These are phyloP conservation scores for Parapsyche elsis DNA, from an alignment of 1,140 invertebrate species.

Conservation along the genomic window DNA sequence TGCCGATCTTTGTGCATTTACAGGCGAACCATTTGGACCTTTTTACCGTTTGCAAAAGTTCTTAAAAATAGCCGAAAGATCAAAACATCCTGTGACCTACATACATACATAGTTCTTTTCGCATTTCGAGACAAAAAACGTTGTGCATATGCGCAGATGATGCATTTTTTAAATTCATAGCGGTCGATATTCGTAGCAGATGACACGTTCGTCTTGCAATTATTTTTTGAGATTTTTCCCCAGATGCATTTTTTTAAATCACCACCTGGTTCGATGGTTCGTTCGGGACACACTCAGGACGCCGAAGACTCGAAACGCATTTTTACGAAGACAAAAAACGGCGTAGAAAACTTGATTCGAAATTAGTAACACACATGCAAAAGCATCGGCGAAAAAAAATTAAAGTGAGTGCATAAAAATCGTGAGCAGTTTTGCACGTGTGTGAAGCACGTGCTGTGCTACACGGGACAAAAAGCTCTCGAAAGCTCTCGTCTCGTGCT, in stretches of 20 bases:
- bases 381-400: background rate
- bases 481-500: background rate
- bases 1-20: slow-evolving; percentile 3
- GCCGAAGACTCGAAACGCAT: background rate
- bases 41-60: slow-evolving; percentile 20
- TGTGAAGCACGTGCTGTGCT: background rate
- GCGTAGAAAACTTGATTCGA: background rate
- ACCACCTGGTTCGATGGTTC: slow-evolving; percentile 33
- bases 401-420: background rate
- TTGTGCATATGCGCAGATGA: slow-evolving; percentile 43
- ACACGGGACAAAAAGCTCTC: slow-evolving; percentile 8
- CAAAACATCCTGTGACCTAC: slow-evolving; percentile 55
- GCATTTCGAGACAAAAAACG: slow-evolving; percentile 43
- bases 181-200: slow-evolving; percentile 46
- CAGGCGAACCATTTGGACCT: slow-evolving; percentile 12
- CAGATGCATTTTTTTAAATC: background rate
- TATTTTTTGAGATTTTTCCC: slow-evolving; percentile 21
- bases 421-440: slow-evolving; percentile 4
- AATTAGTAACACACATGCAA: background rate
- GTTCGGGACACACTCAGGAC: background rate
- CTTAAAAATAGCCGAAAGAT: slow-evolving; percentile 50
- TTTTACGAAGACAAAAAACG: background rate
- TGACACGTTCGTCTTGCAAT: slow-evolving; percentile 40
- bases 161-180: slow-evolving; percentile 43
- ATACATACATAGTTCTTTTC: slow-evolving; percentile 23